Percentiles rank a stretch among this genome's conserved stretches.
Evolutionary conservation across 2,113 vertebrate genomes (phyloP).

Genomic region (Tor tambroides): DNA sequence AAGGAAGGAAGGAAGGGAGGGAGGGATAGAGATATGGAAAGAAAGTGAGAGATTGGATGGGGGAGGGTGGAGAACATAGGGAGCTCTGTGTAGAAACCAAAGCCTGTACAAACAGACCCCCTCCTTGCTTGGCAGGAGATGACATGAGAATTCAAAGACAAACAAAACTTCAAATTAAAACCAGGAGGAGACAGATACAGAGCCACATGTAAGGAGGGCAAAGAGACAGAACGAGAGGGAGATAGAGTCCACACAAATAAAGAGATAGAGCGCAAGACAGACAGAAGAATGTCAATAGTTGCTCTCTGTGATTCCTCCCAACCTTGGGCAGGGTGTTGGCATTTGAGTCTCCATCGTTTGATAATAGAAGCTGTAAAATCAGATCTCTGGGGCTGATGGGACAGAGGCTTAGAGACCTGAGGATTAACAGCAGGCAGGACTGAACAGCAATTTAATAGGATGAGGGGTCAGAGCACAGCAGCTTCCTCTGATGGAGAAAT

Average conservation of each 20-base stretch:
- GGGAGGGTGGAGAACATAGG: conserved; percentile 21
- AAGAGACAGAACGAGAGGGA: background rate
- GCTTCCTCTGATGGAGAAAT: conserved; percentile 51
- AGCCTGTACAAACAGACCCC: conserved; percentile 55
- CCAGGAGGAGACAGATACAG: conserved; percentile 59
- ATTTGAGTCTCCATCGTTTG: conserved; percentile 25
- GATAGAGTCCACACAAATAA: background rate
- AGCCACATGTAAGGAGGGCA: conserved; percentile 41
- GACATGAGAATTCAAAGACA: conserved; percentile 63
- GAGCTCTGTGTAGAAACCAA: conserved; percentile 39
- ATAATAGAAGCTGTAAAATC: conserved; percentile 62
- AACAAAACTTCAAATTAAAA: conserved; percentile 72
- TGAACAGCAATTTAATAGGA: conserved; percentile 46
- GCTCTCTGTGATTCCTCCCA: background rate
- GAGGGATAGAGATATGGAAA: background rate
- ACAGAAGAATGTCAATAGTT: conserved; percentile 25
- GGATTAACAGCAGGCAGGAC: conserved; percentile 69
- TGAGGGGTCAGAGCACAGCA: conserved; percentile 38
- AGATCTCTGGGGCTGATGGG: conserved; percentile 54
- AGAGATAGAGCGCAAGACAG: background rate
- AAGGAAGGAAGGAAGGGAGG: background rate
- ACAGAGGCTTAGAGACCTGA: conserved; percentile 62
- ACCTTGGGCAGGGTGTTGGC: background rate
- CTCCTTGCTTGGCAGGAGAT: conserved; percentile 61
- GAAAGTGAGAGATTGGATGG: background rate